These are phyloP conservation scores for Procambarus clarkii DNA, from an alignment of 1,140 invertebrate species.

Conservation along the genomic window DNA sequence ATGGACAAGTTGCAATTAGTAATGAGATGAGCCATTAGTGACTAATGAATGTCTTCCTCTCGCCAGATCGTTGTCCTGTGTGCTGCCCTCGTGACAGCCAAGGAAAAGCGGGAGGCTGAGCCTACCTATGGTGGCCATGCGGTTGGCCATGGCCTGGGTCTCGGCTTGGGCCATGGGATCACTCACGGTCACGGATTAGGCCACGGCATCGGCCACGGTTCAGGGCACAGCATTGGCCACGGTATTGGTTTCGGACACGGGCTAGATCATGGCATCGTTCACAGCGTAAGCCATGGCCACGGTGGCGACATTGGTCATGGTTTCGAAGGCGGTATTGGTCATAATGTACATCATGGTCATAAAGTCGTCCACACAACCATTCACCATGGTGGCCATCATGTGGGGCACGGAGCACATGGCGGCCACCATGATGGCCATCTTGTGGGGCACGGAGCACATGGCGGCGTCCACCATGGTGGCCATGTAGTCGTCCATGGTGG, in stretches of 20 bases:
- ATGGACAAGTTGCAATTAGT: no score
- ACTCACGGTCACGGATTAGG: not conserved
- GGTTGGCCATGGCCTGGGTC: not conserved
- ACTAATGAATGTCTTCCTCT: no score
- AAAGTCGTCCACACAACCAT: no score
- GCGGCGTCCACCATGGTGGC: not conserved
- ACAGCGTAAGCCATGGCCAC: not conserved
- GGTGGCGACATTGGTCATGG: no score
- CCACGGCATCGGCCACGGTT: not conserved
- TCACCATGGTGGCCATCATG: not conserved
- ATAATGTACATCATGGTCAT: not conserved
- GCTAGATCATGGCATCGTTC: not conserved
- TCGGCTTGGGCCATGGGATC: not conserved
- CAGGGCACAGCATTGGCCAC: not conserved
- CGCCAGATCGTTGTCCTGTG: slow-evolving; percentile 23
- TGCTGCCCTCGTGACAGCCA: slow-evolving; percentile 24
- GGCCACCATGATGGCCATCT: not conserved
- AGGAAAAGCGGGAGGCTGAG: not conserved
- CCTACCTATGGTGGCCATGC: not conserved
- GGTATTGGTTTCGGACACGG: not conserved
- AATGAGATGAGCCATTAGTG: no score
- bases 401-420: not conserved
- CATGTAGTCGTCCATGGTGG: not conserved
- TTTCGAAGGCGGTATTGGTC: not conserved
- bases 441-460: not conserved